Evolutionary conservation across 2,797 vertebrate genomes (phyloP).

Genomic region (Anas bernieri): DNA sequence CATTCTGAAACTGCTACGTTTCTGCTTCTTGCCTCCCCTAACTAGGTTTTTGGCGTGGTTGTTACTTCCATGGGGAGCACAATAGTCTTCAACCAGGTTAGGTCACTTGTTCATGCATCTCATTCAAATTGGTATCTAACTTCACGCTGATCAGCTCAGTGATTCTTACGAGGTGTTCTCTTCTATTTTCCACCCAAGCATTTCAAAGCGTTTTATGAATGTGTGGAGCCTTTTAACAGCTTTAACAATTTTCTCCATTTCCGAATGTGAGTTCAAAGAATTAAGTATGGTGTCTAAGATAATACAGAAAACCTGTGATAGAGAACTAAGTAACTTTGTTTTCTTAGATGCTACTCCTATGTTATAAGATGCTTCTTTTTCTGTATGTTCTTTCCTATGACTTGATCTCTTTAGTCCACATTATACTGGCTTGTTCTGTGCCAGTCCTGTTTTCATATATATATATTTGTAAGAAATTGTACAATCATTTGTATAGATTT

Average conservation of each 20-base stretch:
- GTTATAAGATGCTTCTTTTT: neutral
- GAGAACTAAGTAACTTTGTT: neutral
- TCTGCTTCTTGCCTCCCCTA: neutral
- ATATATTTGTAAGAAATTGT: neutral
- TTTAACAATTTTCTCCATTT: neutral
- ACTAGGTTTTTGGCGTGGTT: neutral
- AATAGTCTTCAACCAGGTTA: neutral
- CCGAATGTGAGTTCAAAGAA: neutral
- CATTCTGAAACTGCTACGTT: neutral
- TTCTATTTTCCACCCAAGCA: neutral
- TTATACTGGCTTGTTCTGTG: neutral
- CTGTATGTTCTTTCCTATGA: neutral
- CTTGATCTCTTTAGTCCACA: neutral
- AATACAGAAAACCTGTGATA: neutral
- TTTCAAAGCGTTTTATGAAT: neutral
- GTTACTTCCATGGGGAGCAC: neutral
- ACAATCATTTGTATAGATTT: neutral
- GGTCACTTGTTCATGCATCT: neutral
- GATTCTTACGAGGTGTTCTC: neutral
- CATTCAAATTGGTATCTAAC: neutral
- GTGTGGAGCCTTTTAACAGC: neutral
- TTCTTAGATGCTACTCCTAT: neutral
- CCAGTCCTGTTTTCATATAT: neutral
- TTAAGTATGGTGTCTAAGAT: neutral
- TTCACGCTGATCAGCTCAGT: neutral